These are phyloP conservation scores for Gonocerus acuteangulatus DNA, from an alignment of 2,888 invertebrate genomes.

Conservation along the genomic window DNA sequence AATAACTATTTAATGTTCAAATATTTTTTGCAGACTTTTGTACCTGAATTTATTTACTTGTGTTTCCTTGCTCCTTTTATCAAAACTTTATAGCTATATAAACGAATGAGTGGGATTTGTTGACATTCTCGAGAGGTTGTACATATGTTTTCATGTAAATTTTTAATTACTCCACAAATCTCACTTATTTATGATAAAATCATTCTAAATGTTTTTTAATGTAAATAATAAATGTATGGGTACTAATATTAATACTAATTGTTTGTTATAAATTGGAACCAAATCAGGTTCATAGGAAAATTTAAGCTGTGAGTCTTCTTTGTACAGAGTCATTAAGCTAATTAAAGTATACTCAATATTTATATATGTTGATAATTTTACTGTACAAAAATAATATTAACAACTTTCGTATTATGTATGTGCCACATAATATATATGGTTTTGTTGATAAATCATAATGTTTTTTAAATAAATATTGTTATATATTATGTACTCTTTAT, in stretches of 20 bases:
- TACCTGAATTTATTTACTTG: too few relatives aligned
- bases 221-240: constrained; percentile 23
- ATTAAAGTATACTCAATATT: constrained; percentile 24
- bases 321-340: constrained; percentile 21
- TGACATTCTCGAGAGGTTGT: constrained; percentile 13
- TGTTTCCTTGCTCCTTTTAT: too few relatives aligned
- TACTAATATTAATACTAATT: constrained; percentile 8
- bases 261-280: constrained; percentile 6
- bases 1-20: too few relatives aligned
- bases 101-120: constrained; percentile 1
- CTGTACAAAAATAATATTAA: constrained; percentile 20
- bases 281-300: constrained; percentile 25
- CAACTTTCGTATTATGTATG: constrained; percentile 29
- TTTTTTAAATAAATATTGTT: constrained; percentile 34
- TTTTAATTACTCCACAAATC: constrained; percentile 7
- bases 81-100: neutral
- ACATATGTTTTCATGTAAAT: constrained; percentile 22
- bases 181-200: constrained; percentile 12
- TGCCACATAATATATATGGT: constrained; percentile 29
- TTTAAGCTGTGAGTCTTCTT: constrained; percentile 19
- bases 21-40: too few relatives aligned
- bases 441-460: constrained; percentile 32
- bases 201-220: constrained; percentile 25
- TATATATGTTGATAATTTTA: constrained; percentile 24
- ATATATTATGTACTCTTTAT: constrained; percentile 25